Evolutionary conservation across 2,888 invertebrate genomes (phyloP), one percentile per base, ranked within the genome.

Genomic region (Alloscopus bannaensis): DNA sequence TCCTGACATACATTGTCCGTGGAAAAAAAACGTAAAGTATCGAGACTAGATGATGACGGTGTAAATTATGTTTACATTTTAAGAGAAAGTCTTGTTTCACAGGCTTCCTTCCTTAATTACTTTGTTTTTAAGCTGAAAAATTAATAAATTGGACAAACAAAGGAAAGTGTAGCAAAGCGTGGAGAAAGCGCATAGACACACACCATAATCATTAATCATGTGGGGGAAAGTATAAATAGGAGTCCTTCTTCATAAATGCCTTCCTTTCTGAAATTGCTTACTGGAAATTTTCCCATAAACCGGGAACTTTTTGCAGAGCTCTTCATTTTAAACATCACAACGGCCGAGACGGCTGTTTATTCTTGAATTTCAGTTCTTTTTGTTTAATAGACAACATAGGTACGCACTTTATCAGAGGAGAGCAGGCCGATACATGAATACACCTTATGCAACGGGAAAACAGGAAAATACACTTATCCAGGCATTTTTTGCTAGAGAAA

Each of bases 21-120:
- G 13, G 36, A 36, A 36, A 36, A 36, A 36, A 36, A 8, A 6
- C 13, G 36, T 36, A 36, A 8, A 36, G 36, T 36, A 36, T 6
- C 8, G 36, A 36, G 36, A 36, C 13, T 8, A 36, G 8, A 8
- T 36, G 36, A 36, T 36, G 36, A 36, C 36, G 13, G 13, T 36
- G 36, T 36, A 36, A 36, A 36, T 13, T 36, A 45, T 45, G 45
- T 45, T 45, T 45, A 45, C 45, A 11, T 45, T 45, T n/a, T 45
- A 16, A 45, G 3, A 8, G 8, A 36, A 36, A 36, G 6, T 13
- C 36, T 13, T 36, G 8, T 36, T 36, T 36, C n/a, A 45, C 45
- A 45, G 18, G n/a, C 13, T 11, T 45, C 3, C 45, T n/a, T 16
- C 4, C 45, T 45, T 45, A 45, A 45, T 45, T 45, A 18, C 8